Evolutionary conservation across 1,140 invertebrate species (phyloP), one percentile per base, ranked within the genome.

Genomic region (Ctenoplectra terminalis): DNA sequence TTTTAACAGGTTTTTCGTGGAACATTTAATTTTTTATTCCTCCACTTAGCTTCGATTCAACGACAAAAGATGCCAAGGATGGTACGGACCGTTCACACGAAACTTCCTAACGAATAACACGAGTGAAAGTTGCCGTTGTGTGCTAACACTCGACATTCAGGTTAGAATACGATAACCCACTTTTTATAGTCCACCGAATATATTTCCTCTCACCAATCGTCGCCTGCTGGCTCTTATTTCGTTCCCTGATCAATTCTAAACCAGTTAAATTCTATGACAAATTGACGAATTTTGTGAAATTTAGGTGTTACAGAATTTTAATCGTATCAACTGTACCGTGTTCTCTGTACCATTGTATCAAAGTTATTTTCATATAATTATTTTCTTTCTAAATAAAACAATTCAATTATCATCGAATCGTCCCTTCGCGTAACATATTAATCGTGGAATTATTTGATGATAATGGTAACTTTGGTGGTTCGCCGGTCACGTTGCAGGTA

Each of bases 81-180:
- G 15, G 40, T 70, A 69, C 56, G 52, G 31, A 71, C n/a, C 37
- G 26, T 85, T 46, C 69, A 1, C 11, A 40, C 31, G 29, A 54
- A 73, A 52, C 48, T 74, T 34, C 54, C 34, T 37, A 63, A 52
- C 61, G 63, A 64, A 66, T 66, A 58, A 64, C 60, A 50, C 20
- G 67, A 64, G 29, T 74, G 46, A 67, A 52, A 66, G 77, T 84
- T 80, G 69, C 64, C 61, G 43, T 58, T 71, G 58, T 52, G 46
- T 61, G 46, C 48, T 77, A 50, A 85, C 56, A 40, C 50, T 82
- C 60, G 37, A 82, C 71, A 87, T 85, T 88, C 66, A 92, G 91
- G 91, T 92, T 92, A 92, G 89, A 84, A 85, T 86, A 37, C 60
- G 56, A 83, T 90, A 91, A 90, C 89, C 90, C 84, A 92, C 87